Base-by-base conservation (phyloP, 2,797 vertebrate genomes). In the Sebastes steindachneri region DNA sequence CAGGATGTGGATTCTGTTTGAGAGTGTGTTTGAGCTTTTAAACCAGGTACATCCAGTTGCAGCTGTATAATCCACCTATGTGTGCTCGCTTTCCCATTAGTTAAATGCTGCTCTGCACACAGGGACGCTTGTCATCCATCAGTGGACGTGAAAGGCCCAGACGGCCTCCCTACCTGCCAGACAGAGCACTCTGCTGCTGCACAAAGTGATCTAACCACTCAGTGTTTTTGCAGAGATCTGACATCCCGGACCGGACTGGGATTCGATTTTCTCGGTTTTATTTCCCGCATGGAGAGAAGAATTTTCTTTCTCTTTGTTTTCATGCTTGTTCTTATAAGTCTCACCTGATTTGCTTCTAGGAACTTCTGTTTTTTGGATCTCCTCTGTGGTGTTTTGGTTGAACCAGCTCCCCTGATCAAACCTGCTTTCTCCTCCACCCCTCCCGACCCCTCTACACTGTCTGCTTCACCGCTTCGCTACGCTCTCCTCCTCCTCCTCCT, bases 381-480 rank as follows among this genome's bases (percentile, higher is more conserved):
- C 28, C 55, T 66, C 80, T 73, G 14, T 79, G 54, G 17, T 72
- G 58, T 86, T 84, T 54, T 28, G 41, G 58, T 64, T 87, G 86
- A 92, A 92, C 81, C 87, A 88, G 92, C 92, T 91, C 93, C 88
- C 89, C 88, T 93, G 88, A 92, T 90, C 82, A 89, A 91, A 84
- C 80, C 67, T 91, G 88, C 85, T 85, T 86, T 67, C 74, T 75
- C 74, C 75, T 59, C 79, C 82, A 14, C 68, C 63, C 73, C 71
- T 68, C 68, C 63, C 10, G 0, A 57, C 54, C 82, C 68, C 64
- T 84, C 75, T 74, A 7, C 41, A 23, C 77, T 73, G 31, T 79
- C 86, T 41, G 86, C 83, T 87, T 82, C 82, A 73, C 91, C 60
- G 89, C 92, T 87, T 81, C 53, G 62, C 79, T 69, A 68, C 31